Percentiles rank a stretch among this genome's conserved stretches.
These are phyloP conservation scores for Poeciliopsis infans DNA, from an alignment of 2,797 vertebrate genomes.

Conservation along the genomic window DNA sequence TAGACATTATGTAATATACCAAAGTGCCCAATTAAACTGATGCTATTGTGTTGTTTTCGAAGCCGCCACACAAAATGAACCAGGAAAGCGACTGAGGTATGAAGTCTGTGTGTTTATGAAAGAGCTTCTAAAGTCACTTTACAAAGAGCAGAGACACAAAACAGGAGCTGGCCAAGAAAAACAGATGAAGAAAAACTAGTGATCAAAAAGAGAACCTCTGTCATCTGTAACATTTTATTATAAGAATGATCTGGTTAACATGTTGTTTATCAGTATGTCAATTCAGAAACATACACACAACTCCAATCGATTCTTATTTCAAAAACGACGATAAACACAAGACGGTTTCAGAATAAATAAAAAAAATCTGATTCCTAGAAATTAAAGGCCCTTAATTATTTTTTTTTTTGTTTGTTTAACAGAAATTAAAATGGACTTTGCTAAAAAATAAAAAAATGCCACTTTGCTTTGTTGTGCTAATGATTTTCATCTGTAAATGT, in stretches of 20 bases:
- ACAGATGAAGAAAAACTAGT: neutral
- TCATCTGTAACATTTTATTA: neutral
- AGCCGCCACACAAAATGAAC: neutral
- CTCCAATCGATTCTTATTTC: neutral
- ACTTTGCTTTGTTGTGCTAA: neutral
- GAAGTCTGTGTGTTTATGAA: neutral
- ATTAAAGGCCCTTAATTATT: neutral
- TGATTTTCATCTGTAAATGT: neutral
- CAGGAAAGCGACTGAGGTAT: neutral
- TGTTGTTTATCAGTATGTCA: neutral
- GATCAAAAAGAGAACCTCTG: neutral
- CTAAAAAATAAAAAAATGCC: neutral
- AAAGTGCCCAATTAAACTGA: constrained; percentile 46
- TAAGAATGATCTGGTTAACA: neutral
- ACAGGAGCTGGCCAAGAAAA: neutral
- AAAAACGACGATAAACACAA: neutral
- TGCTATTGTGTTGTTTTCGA: constrained; percentile 35
- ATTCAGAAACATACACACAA: neutral
- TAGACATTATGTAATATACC: constrained; percentile 56
- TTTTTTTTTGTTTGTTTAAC: neutral
- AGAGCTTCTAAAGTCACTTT: neutral
- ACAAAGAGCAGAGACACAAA: neutral
- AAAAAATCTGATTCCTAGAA: neutral
- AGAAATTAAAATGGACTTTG: neutral
- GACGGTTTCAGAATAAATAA: neutral